Conservation (phyloP, 2,888 invertebrate genomes). For the Saturnia japonica region DNA sequence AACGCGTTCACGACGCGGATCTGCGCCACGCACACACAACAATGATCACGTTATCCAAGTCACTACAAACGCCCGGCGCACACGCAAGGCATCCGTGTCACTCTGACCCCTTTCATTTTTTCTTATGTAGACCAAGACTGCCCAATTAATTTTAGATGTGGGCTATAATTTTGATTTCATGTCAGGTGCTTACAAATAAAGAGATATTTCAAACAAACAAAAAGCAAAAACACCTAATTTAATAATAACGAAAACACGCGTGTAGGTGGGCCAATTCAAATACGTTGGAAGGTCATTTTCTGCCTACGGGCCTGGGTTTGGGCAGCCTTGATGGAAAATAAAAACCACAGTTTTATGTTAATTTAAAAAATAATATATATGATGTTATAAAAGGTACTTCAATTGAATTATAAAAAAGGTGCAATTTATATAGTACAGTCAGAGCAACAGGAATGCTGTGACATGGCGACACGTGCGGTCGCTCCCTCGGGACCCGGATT, state of each 20-base stretch:
- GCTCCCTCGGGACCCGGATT: not conserved
- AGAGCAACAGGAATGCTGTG: conserved; percentile 4
- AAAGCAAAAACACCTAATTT: no score
- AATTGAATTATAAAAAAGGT: not conserved
- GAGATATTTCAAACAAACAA: no score
- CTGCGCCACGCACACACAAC: conserved; percentile 83
- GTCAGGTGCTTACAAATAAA: no score
- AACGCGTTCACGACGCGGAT: conserved; percentile 99
- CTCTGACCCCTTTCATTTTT: not conserved
- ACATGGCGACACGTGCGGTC: not conserved
- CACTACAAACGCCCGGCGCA: not conserved
- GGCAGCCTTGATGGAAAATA: no score
- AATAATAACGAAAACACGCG: no score
- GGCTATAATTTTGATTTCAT: no score
- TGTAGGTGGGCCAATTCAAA: no score
- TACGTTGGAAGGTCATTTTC: no score
- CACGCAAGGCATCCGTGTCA: not conserved
- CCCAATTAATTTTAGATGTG: no score
- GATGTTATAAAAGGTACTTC: not conserved
- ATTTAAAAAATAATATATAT: not conserved
- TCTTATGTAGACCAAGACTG: no score
- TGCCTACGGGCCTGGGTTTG: no score
- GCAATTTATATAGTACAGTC: not conserved
- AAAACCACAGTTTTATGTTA: no score
- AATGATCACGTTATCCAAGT: not conserved